These are phyloP conservation scores for Oscheius sp. DNA, from an alignment of 2,888 invertebrate genomes.

Conservation along the genomic window DNA sequence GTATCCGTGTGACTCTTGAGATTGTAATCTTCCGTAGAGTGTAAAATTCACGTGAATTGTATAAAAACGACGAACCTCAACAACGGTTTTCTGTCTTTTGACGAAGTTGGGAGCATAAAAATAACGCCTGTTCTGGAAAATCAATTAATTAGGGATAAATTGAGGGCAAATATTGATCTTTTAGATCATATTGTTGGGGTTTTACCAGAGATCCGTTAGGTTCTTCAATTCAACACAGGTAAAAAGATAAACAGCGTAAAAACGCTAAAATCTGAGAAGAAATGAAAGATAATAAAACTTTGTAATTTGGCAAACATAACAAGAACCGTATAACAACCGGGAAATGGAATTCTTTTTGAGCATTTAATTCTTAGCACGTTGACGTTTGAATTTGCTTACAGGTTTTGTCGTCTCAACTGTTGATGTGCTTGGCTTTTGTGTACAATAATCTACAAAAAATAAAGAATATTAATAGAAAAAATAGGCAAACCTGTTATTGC, in stretches of 20 bases:
- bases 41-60: not conserved
- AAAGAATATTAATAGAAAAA: not conserved
- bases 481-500: conserved; percentile 13
- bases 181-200: too few relatives aligned
- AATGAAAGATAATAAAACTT: not conserved
- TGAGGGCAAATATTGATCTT: too few relatives aligned
- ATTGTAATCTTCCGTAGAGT: not conserved
- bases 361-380: conserved; percentile 16
- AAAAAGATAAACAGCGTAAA: not conserved
- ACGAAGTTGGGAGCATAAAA: conserved; percentile 14
- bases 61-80: conserved; percentile 5
- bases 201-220: not conserved
- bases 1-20: not conserved
- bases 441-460: conserved; percentile 5
- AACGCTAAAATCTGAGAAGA: not conserved
- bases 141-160: too few relatives aligned
- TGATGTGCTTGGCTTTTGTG: not conserved
- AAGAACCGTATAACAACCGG: not conserved
- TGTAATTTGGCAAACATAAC: not conserved
- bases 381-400: conserved; percentile 33
- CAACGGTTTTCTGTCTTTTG: conserved; percentile 6
- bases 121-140: too few relatives aligned
- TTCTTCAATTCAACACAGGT: not conserved
- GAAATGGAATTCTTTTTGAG: not conserved
- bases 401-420: conserved; percentile 6